A percentile compares a stretch with the other conserved stretches of the same genome.
Evolutionary conservation across 92 coral and sea anemone genomes (phyloP).

Genomic region (Diadumene lineata): DNA sequence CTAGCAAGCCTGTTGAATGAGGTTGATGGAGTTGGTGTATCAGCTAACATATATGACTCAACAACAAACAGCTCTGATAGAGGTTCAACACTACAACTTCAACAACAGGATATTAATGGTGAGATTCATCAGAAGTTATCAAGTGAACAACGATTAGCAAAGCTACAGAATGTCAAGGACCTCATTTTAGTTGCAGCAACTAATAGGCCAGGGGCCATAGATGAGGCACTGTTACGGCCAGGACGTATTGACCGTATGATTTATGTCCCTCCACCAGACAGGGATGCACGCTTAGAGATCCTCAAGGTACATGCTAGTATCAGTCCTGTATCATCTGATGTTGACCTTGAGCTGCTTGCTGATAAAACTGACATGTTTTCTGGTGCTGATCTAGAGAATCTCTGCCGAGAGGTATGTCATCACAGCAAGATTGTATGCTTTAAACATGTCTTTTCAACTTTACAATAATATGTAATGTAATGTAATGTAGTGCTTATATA

Average conservation of each 20-base stretch:
- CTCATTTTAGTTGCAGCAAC: slow-evolving; percentile 90
- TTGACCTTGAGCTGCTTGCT: slow-evolving; percentile 65
- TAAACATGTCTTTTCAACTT: too few relatives aligned
- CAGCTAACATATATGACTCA: slow-evolving; percentile 78
- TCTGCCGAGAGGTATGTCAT: slow-evolving; percentile 89
- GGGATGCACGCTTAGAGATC: slow-evolving; percentile 82
- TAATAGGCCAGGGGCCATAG: slow-evolving; percentile 88
- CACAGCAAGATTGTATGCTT: too few relatives aligned
- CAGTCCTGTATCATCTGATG: slow-evolving; percentile 79
- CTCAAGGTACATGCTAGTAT: slow-evolving; percentile 75
- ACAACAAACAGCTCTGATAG: background rate
- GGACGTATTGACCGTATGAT: slow-evolving; percentile 93
- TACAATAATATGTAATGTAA: too few relatives aligned
- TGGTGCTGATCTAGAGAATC: slow-evolving; percentile 94
- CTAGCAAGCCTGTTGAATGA: slow-evolving; percentile 93
- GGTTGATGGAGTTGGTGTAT: slow-evolving; percentile 96
- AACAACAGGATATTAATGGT: background rate
- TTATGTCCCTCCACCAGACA: slow-evolving; percentile 96
- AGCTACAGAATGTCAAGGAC: slow-evolving; percentile 51
- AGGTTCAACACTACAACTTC: too few relatives aligned
- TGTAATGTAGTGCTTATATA: too few relatives aligned
- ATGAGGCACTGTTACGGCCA: slow-evolving; percentile 92
- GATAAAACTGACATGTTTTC: slow-evolving; percentile 80
- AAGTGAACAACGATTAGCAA: slow-evolving; percentile 6
- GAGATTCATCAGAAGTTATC: background rate